Base-by-base conservation (phyloP, 2,797 vertebrate genomes). In the Anguilla anguilla region DNA sequence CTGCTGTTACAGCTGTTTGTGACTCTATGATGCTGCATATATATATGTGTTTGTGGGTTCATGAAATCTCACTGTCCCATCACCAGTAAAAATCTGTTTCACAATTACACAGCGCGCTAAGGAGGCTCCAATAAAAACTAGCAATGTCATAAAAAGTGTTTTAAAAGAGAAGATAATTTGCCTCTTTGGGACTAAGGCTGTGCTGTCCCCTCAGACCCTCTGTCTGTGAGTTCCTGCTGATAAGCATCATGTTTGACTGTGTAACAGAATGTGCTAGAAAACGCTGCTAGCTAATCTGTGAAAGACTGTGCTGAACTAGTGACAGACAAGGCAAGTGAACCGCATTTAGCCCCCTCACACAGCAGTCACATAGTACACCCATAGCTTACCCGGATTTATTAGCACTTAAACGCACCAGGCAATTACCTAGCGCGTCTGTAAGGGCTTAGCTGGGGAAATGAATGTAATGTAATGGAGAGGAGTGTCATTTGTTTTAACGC, bases 401-500 rank as follows among this genome's bases (percentile, higher is more conserved):
- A 51, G 19, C n/a, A 22, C 39, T n/a, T 13, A n/a, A 13, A 39
- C 84, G 39, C 57, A 17, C 22, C 31, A 57, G n/a, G 64, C 35
- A 51, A 72, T 85, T 51, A 49, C 31, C 59, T 46, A 67, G 3
- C 35, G 39, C 51, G 25, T 51, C 61, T 85, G 17, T 51, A 13
- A 39, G 39, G 67, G 43, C 39, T 74, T 57, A 87, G 35, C 49
- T 57, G 64, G 28, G 83, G 39, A 74, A 87, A 57, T 9, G 35
- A 57, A 17, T 84, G 31, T 39, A 43, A 35, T 13, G 17, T 84
- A 67, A 84, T 19, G 55, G 22, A 39, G 82, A 67, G 61, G 69
- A 53, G 55, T 67, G 35, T 83, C 11, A 43, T 72, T 87, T 87
- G 51, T 87, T 84, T 72, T 72, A 86, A 51, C n/a, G n/a, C 67